A percentile compares a stretch with the other conserved stretches of the same genome.
Conservation (phyloP, 2,888 invertebrate species). For the Patella ulyssiponensis region DNA sequence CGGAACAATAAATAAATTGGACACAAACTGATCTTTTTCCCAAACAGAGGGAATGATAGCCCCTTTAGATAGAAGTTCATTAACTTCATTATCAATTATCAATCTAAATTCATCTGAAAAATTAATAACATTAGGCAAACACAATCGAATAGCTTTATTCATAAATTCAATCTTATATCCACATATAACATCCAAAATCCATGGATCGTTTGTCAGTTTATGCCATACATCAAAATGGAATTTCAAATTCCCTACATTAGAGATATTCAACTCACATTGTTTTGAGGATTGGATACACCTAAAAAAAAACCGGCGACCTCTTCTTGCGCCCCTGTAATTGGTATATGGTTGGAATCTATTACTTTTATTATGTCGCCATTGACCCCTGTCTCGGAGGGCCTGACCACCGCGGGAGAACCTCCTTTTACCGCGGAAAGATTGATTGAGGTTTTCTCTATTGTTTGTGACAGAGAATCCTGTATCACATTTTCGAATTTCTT, state of each 20-base stretch:
- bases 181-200: not conserved
- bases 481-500: not conserved
- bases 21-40: not conserved
- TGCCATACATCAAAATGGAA: not conserved
- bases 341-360: not conserved
- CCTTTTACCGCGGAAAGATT: no score
- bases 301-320: not conserved
- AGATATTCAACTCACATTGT: not conserved
- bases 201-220: not conserved
- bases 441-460: no score
- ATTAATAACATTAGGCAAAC: not conserved
- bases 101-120: not conserved
- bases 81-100: not conserved
- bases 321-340: not conserved
- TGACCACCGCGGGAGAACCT: no score
- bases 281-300: not conserved
- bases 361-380: not conserved
- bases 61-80: not conserved
- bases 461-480: no score
- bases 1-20: constrained; percentile 2
- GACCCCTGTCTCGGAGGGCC: no score
- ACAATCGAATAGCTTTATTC: not conserved
- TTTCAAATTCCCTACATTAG: not conserved
- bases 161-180: not conserved
- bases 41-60: not conserved